Base-by-base conservation (phyloP, 2,888 invertebrate species). In the Poecilus cupreus region DNA sequence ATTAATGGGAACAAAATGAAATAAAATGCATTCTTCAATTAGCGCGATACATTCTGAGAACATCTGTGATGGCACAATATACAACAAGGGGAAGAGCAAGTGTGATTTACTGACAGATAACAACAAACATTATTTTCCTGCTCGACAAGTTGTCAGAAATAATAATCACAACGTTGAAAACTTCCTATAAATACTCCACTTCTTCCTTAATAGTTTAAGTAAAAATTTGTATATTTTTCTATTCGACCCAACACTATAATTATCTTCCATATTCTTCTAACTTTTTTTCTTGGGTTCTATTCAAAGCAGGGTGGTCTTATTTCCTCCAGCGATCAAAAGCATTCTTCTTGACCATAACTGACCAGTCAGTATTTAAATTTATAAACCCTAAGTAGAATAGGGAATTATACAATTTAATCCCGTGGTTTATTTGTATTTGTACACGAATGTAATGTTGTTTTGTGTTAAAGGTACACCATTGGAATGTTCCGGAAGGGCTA, bases 401-500 rank as follows among this genome's bases (percentile, higher is more conserved):
- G 4, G 32, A 43, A 43, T 43, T 43, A 13, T 43, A 3, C 1
- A 43, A 43, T 10, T 43, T 54, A 54, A 54, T 54, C 54, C 54
- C 22, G 11, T 54, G 3, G 54, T 43, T 11, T 43, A n/a, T 13
- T 43, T 11, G n/a, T 54, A n/a, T 24, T 60, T 24, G 24, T 6
- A 26, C 26, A 26, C n/a, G 26, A 24, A 11, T 24, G 24, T 54
- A 54, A 54, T 26, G n/a, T 60, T 60, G 2, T 60, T 60, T 60
- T 60, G 8, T 82, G 82, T 83, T 91, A 46, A 87, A 94, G 94
- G 89, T 97, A 96, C 93, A 94, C 95, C 79, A 90, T 95, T 86
- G 94, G 93, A 3, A 89, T 95, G 85, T 96, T 96, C 89, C 93
- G 92, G 84, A 93, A 93, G 86, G 97, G 96, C 0, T 93, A 93